Evolutionary conservation across 2,113 vertebrate species (phyloP), one percentile per base, ranked within the genome.

Genomic region (Thryonomys swinderianus): DNA sequence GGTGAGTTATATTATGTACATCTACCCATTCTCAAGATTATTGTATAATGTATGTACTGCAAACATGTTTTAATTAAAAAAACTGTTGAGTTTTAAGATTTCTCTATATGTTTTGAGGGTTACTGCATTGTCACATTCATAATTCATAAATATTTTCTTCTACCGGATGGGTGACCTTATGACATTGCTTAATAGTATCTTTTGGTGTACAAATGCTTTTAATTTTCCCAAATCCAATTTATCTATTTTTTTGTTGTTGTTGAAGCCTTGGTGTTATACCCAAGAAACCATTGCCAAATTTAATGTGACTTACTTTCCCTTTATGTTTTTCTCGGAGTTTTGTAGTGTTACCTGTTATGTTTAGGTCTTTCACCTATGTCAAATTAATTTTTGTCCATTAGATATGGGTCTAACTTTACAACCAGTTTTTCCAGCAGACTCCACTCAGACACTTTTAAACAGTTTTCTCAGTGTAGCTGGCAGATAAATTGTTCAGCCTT

Each of bases 321-420:
- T 87, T 90, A 25, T 55, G 92, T 92, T 55, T 25, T 45, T 83
- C 34, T 79, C 55, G 73, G 23, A 83, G 20, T n/a, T 45, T 74
- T 45, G 53, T 74, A 61, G 8, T 91, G 84, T 90, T 85, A 88
- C 8, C 3, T 71, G 18, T 53, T 59, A n/a, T 61, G 48, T 80
- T 80, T 88, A 85, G 32, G 42, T 62, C 45, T 85, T 91, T 74
- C 30, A 53, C 45, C 23, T 12, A 76, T 93, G 96, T 93, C 83
- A 32, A 95, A 64, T 79, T 84, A 55, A 67, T 67, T 85, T 90
- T 95, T 88, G 2, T 71, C 53, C 62, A 88, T 91, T 76, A 85
- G 42, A 25, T 69, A 93, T 27, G 11, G 18, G 7, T 69, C 5
- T 81, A 88, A 64, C 30, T 87, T 93, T 37, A 76, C 85, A 93